Base-by-base conservation (phyloP, 2,888 invertebrate species). In the Pristionchus mayeri region DNA sequence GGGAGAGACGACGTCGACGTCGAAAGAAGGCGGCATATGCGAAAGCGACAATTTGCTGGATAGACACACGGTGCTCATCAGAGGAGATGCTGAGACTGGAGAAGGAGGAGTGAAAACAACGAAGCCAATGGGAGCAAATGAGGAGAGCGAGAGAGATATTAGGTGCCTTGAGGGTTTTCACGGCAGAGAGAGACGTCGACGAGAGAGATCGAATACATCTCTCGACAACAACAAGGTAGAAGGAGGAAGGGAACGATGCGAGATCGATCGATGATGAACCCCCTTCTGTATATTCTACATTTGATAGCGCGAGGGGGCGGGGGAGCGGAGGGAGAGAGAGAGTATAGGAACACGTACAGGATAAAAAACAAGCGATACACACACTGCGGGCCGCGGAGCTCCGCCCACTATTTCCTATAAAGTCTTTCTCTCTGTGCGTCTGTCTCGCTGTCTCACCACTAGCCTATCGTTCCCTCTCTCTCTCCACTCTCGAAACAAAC, bases 401-500 rank as follows among this genome's bases (percentile, higher is more conserved):
- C 60, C 60, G 34, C 60, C 60, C 60, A 27, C 30, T 30, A 27
- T 63, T 63, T 63, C 60, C 60, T 63, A 63, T 63, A 63, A 63
- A 63, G 60, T 63, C 60, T 34, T 30, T 63, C 60, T 27, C 27
- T n/a, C n/a, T n/a, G n/a, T n/a, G n/a, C n/a, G n/a, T n/a, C n/a
- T n/a, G n/a, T n/a, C n/a, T n/a, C n/a, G n/a, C n/a, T n/a, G n/a
- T n/a, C n/a, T n/a, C 30, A 27, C 34, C 27, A 16, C 11, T n/a
- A 27, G 18, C 57, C 57, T 27, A 57, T 27, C 57, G 11, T 24
- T 57, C n/a, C 21, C 52, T 57, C 34, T 63, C 60, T 18, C 60
- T 30, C 24, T 60, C 60, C 34, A 63, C 60, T 63, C 60, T 63
- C 30, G 60, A 63, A 63, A 63, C 60, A 63, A 63, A 63, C 60